Evolutionary conservation across 2,113 vertebrate species (phyloP).

Genomic region (Leptobrachium ailaonicum): DNA sequence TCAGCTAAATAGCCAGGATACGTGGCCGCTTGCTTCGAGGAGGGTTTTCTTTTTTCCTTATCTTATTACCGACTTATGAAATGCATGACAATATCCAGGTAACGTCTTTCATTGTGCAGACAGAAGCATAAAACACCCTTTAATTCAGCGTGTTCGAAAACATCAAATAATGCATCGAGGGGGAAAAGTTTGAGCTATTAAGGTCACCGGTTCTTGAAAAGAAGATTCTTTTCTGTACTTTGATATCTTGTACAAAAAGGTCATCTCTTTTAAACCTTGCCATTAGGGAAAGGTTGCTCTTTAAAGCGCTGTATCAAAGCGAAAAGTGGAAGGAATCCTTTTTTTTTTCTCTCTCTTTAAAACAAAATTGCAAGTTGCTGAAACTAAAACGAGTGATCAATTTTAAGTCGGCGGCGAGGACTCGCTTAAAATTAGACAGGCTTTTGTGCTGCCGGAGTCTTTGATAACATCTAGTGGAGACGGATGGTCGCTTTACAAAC

Average conservation of each 20-base stretch:
- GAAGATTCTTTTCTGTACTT: conserved; percentile 65
- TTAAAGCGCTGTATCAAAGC: conserved; percentile 75
- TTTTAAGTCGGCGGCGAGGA: conserved; percentile 68
- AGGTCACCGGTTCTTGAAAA: conserved; percentile 69
- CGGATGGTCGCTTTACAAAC: conserved; percentile 55
- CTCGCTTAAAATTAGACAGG: conserved; percentile 64
- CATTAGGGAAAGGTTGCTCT: conserved; percentile 73
- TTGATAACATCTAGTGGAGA: conserved; percentile 64
- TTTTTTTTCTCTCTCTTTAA: conserved; percentile 7
- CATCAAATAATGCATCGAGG: conserved; percentile 58
- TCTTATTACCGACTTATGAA: conserved; percentile 17
- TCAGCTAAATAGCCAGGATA: too few species aligned
- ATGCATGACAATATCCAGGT: conserved; percentile 6
- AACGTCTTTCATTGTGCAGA: conserved; percentile 21
- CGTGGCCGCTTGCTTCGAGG: not conserved
- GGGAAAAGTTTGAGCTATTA: conserved; percentile 69
- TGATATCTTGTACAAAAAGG: conserved; percentile 72
- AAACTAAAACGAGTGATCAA: conserved; percentile 70
- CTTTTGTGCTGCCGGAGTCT: conserved; percentile 60
- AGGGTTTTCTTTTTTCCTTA: not conserved
- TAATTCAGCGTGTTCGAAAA: conserved; percentile 37
- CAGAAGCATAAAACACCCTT: conserved; percentile 8
- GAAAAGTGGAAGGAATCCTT: not conserved
- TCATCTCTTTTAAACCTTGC: conserved; percentile 73
- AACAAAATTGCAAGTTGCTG: conserved; percentile 73